Base-by-base conservation (phyloP, 2,888 invertebrate species). In the Himalopsyche japonica region DNA sequence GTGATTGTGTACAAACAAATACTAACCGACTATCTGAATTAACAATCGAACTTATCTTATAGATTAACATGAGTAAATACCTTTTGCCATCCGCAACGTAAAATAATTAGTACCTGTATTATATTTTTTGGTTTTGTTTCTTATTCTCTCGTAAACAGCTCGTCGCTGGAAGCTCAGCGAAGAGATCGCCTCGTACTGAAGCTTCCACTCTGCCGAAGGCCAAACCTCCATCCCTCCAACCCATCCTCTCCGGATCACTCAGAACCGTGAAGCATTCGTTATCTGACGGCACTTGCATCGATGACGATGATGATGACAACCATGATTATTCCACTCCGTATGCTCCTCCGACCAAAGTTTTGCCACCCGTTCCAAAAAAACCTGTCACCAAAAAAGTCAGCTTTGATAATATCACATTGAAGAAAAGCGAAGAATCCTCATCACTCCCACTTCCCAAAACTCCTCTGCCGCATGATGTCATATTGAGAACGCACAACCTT, bases 121-220 rank as follows among this genome's bases (percentile, higher is more conserved):
- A 82, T 82, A 64, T 83, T 64, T 82, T 82, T 86, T 84, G 82
- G 81, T 80, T 82, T 84, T 84, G 84, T 78, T 80, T 84, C 84
- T 79, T 79, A 82, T 84, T 84, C 76, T 49, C 48, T 82, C 79
- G 70, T 48, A 76, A 86, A 84, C 86, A 87, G 87, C 85, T 80
- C 79, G 43, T 76, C 57, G 49, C 64, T 81, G 80, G 80, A 84
- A 82, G 84, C 81, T 85, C 83, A 82, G 83, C 84, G 80, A 82
- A 47, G 78, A 85, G 82, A 81, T 48, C 85, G 43, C 85, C 80
- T 82, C 81, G 85, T 84, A 81, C 84, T 77, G 87, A 85, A 84
- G 77, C 88, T 82, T 88, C 89, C 83, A 89, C 89, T 81, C 88
- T 90, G 87, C 89, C 90, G 70, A 89, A 89, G 88, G 81, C 88